Evolutionary conservation across 2,888 invertebrate genomes (phyloP), one percentile per base, ranked within the genome.

Genomic region (Rhingia campestris): DNA sequence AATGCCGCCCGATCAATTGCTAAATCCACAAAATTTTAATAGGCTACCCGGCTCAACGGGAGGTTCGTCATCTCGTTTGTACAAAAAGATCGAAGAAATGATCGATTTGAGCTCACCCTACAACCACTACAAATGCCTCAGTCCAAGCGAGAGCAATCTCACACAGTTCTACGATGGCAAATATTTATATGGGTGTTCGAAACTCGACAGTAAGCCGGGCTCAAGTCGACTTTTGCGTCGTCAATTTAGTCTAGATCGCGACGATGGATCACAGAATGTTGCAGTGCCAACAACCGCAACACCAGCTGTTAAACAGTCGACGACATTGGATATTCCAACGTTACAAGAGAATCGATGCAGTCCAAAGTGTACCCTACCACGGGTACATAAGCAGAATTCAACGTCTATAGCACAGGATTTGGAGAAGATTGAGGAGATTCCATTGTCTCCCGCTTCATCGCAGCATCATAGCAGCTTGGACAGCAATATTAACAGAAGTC

Each of bases 81-180:
- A 91, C 69, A 92, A 92, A 86, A 91, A 90, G 86, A 90, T 92
- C 59, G 92, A 92, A 86, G 91, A 92, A 85, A 91, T 92, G 89
- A 91, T 92, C 87, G 95, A 95, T 88, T 92, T 95, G 56, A 95
- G 95, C 89, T 94, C 94, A 0, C 95, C 95, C 3, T 96, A 95
- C 90, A 94, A 95, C 88, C 95, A 95, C 86, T 96, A 95, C 91
- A 94, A 95, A 89, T 95, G 94, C 89, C 92, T 94, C 30, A 94
- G 94, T 88, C 94, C 94, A 6, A 94, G 94, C 86, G 93, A 94
- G 87, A 92, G 92, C 86, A 92, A 92, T 80, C 87, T 92, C 4
- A 89, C 91, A 6, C 90, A 91, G 76, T 91, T 89, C 86, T 87
- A 88, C 32, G 91, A 91, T 75, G 90, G 90, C 32, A 91, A 91